Conservation (phyloP, 2,888 invertebrate genomes). For the Pseudolycoriella hygida region DNA sequence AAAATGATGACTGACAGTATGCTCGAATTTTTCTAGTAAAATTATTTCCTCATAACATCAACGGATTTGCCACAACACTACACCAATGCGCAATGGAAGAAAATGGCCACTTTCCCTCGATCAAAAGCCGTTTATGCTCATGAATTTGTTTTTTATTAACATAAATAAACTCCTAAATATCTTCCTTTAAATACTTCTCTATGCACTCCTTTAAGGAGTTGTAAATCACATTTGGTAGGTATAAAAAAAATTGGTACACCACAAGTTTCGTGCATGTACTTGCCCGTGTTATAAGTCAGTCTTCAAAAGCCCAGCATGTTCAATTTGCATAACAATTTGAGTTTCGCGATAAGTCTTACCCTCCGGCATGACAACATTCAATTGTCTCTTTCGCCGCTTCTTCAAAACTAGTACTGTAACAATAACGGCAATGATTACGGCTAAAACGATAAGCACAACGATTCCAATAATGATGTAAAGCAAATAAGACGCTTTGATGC, state of each 20-base stretch:
- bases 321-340: constrained; percentile 70
- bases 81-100: too few relatives aligned
- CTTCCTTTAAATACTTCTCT: too few relatives aligned
- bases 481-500: constrained; percentile 20
- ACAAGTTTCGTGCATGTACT: too few relatives aligned
- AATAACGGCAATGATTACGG: constrained; percentile 28
- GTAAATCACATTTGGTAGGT: background rate
- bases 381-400: constrained; percentile 33
- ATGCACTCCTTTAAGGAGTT: background rate
- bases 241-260: too few relatives aligned
- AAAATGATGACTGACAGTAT: too few relatives aligned
- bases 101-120: too few relatives aligned
- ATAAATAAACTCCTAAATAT: background rate
- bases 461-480: constrained; percentile 32
- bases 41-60: too few relatives aligned
- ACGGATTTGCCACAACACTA: too few relatives aligned
- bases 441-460: constrained; percentile 29
- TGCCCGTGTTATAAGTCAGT: constrained; percentile 42
- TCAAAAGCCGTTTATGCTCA: too few relatives aligned
- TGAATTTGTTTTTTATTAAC: background rate
- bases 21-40: too few relatives aligned
- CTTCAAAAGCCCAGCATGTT: constrained; percentile 64
- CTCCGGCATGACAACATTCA: constrained; percentile 62
- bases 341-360: constrained; percentile 70
- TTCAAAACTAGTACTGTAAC: constrained; percentile 21